Base-by-base conservation (phyloP, 1,140 invertebrate genomes). In the Neomicropteryx cornuta region DNA sequence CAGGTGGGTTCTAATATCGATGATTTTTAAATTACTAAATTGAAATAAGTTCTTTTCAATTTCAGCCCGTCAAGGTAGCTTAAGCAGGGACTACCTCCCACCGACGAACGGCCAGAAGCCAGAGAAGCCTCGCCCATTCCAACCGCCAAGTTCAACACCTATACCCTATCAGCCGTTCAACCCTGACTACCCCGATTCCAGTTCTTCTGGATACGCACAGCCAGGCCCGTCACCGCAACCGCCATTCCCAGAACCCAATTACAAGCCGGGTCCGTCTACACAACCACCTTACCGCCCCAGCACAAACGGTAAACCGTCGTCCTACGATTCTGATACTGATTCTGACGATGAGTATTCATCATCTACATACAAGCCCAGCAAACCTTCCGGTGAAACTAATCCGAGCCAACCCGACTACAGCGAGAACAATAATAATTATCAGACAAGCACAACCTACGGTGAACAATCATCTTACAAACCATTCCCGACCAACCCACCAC, bases 111-210 rank as follows among this genome's bases (percentile, higher is more conserved):
- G 73, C 44, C 64, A 70, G 14, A 76, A 76, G 38, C 75, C 75
- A 2, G 75, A 80, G 39, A 75, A 67, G 46, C 79, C 79, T 5
- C 66, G 78, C 38, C 78, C 78, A 1, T 81, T 81, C 52, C 72
- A 77, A 48, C 66, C 73, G 19, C 56, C 68, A 4, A 52, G 52
- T 11, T 66, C 64, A 29, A 41, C 63, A 1, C 60, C 60, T 27
- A 54, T 42, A 33, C 47, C 50, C 8, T 53, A 55, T 24, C 49
- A 48, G 21, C 56, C 59, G 18, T 51, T 45, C 17, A 49, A 54
- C 41, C 50, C 53, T 2, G 45, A 47, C 10, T 55, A 52, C 22
- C 35, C 44, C 13, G 37, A 42, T 17, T 41, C 42, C 21, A 36
- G 44, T 22, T 42, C 56, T 36, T 53, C 49, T n/a, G 53, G 57